Evolutionary conservation across 2,113 vertebrate genomes (phyloP).

Genomic region (Pithys albifrons): DNA sequence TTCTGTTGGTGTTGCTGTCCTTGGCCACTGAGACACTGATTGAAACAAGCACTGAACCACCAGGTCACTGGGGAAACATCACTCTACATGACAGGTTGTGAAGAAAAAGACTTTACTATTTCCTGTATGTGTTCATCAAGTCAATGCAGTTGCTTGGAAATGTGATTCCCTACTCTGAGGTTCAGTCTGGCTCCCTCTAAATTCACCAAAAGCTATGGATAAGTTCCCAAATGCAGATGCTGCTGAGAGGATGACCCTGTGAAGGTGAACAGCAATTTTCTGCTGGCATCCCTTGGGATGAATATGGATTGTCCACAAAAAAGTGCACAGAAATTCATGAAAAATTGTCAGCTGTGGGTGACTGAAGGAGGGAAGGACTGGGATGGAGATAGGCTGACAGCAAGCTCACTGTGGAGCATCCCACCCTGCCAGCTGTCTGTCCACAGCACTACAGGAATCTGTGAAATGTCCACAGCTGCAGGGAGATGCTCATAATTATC

Average conservation of each 20-base stretch:
- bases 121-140: background rate
- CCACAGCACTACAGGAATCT: background rate
- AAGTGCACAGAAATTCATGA: rapidly evolving
- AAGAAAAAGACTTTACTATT: background rate
- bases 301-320: background rate
- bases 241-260: background rate
- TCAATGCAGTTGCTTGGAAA: background rate
- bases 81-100: background rate
- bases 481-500: background rate
- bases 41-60: background rate
- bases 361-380: background rate
- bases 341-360: background rate
- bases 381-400: background rate
- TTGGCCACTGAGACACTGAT: background rate
- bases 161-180: background rate
- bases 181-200: rapidly evolving
- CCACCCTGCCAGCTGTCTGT: background rate
- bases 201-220: background rate
- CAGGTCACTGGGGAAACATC: background rate
- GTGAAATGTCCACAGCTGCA: rapidly evolving
- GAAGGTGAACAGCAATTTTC: background rate
- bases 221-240: rapidly evolving
- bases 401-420: background rate
- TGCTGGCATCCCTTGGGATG: background rate
- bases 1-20: background rate